Conservation (phyloP, 2,113 vertebrate species). For the Pitta sordida region DNA sequence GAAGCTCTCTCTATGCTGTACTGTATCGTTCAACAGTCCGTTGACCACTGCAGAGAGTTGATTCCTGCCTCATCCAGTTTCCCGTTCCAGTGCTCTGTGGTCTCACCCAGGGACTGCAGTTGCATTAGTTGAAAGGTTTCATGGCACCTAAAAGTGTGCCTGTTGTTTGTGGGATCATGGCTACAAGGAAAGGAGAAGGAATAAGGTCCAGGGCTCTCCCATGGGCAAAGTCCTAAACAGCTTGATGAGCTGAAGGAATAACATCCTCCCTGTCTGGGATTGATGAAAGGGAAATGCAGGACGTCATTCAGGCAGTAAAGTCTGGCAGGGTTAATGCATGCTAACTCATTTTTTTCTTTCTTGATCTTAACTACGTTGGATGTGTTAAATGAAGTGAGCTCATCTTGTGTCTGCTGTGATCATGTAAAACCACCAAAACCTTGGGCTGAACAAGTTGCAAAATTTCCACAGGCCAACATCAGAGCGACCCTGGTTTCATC, state of each 20-base stretch:
- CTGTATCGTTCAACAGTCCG: background rate
- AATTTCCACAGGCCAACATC: background rate
- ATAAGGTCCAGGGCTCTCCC: background rate
- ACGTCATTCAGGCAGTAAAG: background rate
- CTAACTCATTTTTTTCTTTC: background rate
- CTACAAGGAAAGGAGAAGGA: background rate
- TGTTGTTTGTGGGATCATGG: background rate
- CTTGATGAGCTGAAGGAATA: background rate
- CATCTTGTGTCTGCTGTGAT: background rate
- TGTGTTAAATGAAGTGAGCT: conserved; percentile 34
- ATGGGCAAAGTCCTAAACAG: background rate
- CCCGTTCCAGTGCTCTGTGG: background rate
- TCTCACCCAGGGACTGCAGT: background rate
- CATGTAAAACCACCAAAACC: background rate
- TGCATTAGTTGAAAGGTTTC: background rate
- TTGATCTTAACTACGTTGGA: conserved; percentile 10
- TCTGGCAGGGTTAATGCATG: background rate
- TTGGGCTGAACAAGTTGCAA: background rate
- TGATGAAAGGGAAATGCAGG: background rate
- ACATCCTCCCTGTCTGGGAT: background rate
- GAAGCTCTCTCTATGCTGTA: background rate
- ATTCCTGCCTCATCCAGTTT: background rate
- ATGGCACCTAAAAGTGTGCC: background rate
- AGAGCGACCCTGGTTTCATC: background rate
- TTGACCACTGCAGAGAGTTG: background rate